Evolutionary conservation across 1,140 invertebrate species (phyloP), one percentile per base, ranked within the genome.

Genomic region (Nephotettix cincticeps): DNA sequence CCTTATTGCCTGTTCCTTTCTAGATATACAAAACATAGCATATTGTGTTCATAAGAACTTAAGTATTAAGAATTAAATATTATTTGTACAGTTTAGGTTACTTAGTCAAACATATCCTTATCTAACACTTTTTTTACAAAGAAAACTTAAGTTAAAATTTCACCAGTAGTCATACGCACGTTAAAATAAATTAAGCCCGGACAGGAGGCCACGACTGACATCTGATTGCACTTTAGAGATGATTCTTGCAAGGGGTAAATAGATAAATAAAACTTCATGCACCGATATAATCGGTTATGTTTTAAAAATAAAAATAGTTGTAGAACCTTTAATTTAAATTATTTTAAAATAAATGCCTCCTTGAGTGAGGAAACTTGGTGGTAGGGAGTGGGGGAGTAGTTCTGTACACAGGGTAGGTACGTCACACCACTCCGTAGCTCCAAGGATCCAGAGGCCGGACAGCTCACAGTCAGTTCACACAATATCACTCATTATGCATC

Each of bases 401-500:
- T 58, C 56, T 58, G 36, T 64, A 45, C 32, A 64, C 30, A 64
- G 56, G 21, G 21, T 14, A 61, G 56, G 56, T 61, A 61, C 56
- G 56, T 29, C 23, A n/a, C 23, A 21, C 64, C 64, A 67, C 40
- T 67, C 64, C 61, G 36, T 43, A 45, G n/a, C 36, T 32, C 36
- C 69, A 45, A 71, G 27, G n/a, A 25, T 65, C 71, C 66, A 29
- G 64, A 67, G 64, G 64, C 64, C 17, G 27, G 17, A 45, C 64
- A 25, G 9, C 23, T 17, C 27, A 36, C 28, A 71, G 30, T 67
- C 65, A 71, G 65, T 67, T 43, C 28, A 32, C 64, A 67, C 64
- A 43, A 25, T 67, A 40, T 67, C 47, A 70, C 61, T 81, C 79
- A 84, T 85, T 85, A 85, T 84, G 81, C 80, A 80, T 84, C 83